A percentile compares a stretch with the other conserved stretches of the same genome.
Conservation (phyloP, 2,113 vertebrate genomes). For the Scortum barcoo region DNA sequence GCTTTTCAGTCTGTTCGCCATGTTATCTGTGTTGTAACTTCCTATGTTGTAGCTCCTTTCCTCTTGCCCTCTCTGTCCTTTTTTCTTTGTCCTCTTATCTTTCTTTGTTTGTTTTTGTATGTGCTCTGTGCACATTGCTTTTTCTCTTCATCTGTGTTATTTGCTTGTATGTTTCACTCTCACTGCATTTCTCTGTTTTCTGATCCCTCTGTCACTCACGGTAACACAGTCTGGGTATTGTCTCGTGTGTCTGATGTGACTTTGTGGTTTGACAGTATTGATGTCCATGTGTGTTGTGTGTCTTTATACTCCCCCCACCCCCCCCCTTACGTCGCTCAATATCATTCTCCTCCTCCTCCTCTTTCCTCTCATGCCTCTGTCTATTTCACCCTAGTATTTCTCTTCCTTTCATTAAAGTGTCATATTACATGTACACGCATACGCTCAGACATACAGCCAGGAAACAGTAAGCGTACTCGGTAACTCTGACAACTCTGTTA, state of each 20-base stretch:
- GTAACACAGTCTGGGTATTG: slow-evolving; percentile 38
- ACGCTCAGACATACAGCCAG: slow-evolving; percentile 15
- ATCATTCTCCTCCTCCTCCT: slow-evolving; percentile 60
- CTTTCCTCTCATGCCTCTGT: slow-evolving; percentile 29
- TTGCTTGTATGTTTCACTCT: background rate
- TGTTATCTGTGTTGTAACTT: background rate
- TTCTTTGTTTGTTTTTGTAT: background rate
- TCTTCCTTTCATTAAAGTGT: slow-evolving; percentile 79
- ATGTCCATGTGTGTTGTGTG: slow-evolving; percentile 37
- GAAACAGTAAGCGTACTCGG: slow-evolving; percentile 19
- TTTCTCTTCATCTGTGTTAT: background rate
- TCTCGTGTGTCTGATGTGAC: slow-evolving; percentile 46
- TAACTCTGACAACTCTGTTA: no score
- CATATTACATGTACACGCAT: slow-evolving; percentile 56
- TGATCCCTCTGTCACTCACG: slow-evolving; percentile 26
- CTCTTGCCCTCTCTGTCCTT: background rate
- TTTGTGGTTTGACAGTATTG: slow-evolving; percentile 55
- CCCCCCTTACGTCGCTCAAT: slow-evolving; percentile 54
- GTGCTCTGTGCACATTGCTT: background rate
- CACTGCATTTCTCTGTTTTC: background rate
- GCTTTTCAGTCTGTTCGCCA: background rate
- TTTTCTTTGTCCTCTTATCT: no score
- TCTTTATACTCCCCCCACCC: slow-evolving; percentile 14
- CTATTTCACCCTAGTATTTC: slow-evolving; percentile 57
- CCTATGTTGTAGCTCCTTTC: background rate